Conservation (phyloP, 1,140 invertebrate genomes). For the Ceratitis capitata region DNA sequence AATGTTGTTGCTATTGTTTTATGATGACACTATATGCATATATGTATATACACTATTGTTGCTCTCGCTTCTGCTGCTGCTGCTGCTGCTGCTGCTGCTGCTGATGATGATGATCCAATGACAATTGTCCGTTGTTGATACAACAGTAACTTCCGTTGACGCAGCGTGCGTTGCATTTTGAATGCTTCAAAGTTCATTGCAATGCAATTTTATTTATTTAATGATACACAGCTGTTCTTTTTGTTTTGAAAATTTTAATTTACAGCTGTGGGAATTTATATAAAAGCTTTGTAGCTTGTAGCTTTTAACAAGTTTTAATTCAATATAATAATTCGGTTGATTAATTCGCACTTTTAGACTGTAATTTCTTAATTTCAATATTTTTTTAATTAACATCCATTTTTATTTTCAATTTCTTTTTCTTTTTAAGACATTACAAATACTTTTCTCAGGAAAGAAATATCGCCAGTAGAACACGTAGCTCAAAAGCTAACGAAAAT, state of each 20-base stretch:
- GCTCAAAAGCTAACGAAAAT: not conserved
- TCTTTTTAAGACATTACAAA: too few species aligned
- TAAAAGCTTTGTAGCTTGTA: too few species aligned
- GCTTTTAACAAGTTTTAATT: too few species aligned
- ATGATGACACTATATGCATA: too few species aligned
- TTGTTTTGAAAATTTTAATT: not conserved
- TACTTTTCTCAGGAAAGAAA: too few species aligned
- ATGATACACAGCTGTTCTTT: not conserved
- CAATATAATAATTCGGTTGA: not conserved
- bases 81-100: not conserved
- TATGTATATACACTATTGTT: too few species aligned
- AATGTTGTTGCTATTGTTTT: not conserved
- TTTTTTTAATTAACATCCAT: too few species aligned
- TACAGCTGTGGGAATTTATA: not conserved
- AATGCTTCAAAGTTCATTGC: conserved; percentile 7
- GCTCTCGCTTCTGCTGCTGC: too few species aligned
- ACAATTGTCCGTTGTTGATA: not conserved
- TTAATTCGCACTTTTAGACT: too few species aligned
- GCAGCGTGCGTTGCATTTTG: not conserved
- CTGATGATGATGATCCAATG: conserved; percentile 4
- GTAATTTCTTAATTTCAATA: too few species aligned
- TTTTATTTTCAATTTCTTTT: too few species aligned
- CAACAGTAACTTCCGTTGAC: not conserved
- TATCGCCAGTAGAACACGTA: too few species aligned
- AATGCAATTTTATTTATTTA: conserved; percentile 6